Evolutionary conservation across 2,888 invertebrate species (phyloP), one percentile per base, ranked within the genome.

Genomic region (Aproaerema taeniolella): DNA sequence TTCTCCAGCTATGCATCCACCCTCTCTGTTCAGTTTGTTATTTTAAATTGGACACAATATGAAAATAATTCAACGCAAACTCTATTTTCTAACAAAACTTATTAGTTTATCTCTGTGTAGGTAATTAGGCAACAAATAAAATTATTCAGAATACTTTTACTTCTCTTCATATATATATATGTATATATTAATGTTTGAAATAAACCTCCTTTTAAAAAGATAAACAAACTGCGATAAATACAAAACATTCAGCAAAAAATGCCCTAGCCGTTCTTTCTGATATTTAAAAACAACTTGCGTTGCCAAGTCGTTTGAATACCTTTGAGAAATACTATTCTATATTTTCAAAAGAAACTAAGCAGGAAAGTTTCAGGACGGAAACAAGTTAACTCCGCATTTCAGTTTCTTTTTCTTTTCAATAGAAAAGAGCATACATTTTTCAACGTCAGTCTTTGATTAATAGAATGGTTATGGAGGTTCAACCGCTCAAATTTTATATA

Each of bases 11-110:
- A n/a, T 67, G 58, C 69, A 44, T 52, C 51, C 50, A 46, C 31
- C 26, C 24, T 31, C 33, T 14, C 31, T 36, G 46, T 56, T 55
- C 58, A 59, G 60, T 69, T 73, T 74, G 76, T 77, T 78, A 75
- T 72, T 79, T 77, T 73, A 76, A 78, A 79, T 77, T 78, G 76
- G 74, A 67, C 43, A 50, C 46, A 45, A 58, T 53, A 55, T 53
- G 52, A 58, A 47, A 48, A 53, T 62, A 60, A 66, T 62, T 53
- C 46, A 61, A 61, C 20, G 20, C 8, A 6, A n/a, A n/a, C n/a
- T n/a, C n/a, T n/a, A n/a, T n/a, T n/a, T n/a, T n/a, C n/a, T n/a
- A n/a, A n/a, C n/a, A n/a, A n/a, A n/a, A n/a, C n/a, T n/a, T n/a
- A n/a, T n/a, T n/a, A n/a, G n/a, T n/a, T n/a, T n/a, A n/a, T n/a